A percentile compares a stretch with the other conserved stretches of the same genome.
phyloP scores from a whole-genome alignment of 2,888 invertebrate species.

The Venusia cambrica region DNA sequence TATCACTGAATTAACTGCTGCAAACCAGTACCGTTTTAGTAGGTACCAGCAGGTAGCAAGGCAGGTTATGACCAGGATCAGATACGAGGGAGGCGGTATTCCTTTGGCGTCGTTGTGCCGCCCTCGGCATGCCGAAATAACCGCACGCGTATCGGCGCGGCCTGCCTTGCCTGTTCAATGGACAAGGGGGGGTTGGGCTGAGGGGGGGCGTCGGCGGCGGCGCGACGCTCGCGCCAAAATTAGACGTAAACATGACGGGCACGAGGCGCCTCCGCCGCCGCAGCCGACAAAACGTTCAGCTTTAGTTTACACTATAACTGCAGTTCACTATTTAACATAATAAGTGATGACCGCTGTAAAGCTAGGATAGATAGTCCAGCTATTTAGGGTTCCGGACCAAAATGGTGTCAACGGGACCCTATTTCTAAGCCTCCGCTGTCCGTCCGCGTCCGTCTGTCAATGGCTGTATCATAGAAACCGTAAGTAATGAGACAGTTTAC shows the following conservation, averaged over 20 bases:
- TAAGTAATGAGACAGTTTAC: no score
- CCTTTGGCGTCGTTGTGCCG: conserved; percentile 56
- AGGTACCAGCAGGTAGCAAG: conserved; percentile 3
- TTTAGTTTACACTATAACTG: conserved; percentile 30
- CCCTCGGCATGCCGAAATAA: conserved; percentile 68
- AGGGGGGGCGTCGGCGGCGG: conserved; percentile 65
- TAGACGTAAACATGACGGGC: conserved; percentile 77
- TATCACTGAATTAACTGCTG: no score
- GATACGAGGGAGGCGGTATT: conserved; percentile 38
- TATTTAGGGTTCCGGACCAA: not conserved
- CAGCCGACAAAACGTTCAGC: conserved; percentile 38
- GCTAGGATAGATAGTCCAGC: not conserved
- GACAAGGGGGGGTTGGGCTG: conserved; percentile 54
- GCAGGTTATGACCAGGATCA: conserved; percentile 26
- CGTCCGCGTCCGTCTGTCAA: no score
- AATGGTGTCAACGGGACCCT: no score
- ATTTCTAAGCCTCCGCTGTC: no score
- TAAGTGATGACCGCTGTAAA: no score
- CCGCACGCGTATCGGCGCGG: conserved; percentile 63
- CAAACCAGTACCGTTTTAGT: no score
- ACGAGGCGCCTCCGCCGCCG: conserved; percentile 72
- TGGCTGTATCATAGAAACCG: no score
- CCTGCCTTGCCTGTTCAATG: no score
- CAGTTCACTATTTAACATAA: no score
- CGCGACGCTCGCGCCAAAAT: conserved; percentile 79